Conservation (phyloP, 2,888 invertebrate species). For the Leptopilina syphax region DNA sequence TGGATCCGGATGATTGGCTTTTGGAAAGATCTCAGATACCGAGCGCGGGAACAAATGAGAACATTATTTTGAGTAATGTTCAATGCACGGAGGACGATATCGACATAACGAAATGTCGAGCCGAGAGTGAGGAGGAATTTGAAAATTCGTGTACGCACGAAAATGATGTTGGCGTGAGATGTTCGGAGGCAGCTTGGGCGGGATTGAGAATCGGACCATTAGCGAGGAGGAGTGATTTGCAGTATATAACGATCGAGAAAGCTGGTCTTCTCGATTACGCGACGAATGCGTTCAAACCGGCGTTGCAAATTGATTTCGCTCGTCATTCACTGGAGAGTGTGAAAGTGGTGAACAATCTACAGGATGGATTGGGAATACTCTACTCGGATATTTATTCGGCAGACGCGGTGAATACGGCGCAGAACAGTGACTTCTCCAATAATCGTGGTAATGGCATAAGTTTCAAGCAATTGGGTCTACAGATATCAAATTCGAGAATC, state of each 20-base stretch:
- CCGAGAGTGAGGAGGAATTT: conserved; percentile 87
- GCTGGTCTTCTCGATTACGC: conserved; percentile 96
- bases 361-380: conserved; percentile 94
- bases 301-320: conserved; percentile 91
- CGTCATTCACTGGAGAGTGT: conserved; percentile 90
- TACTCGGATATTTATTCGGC: conserved; percentile 96
- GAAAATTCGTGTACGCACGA: conserved; percentile 93
- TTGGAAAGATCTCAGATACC: conserved; percentile 90
- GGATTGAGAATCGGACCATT: conserved; percentile 93
- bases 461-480: conserved; percentile 91
- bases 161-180: conserved; percentile 92
- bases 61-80: conserved; percentile 90
- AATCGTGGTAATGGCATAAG: conserved; percentile 94
- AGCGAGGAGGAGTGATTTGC: conserved; percentile 91
- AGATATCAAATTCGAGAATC: conserved; percentile 86
- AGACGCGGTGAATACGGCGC: conserved; percentile 88
- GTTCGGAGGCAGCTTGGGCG: conserved; percentile 95
- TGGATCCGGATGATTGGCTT: conserved; percentile 95
- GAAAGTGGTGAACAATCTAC: conserved; percentile 89
- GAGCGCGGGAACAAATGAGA: conserved; percentile 85
- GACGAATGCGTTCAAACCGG: conserved; percentile 91
- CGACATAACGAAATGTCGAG: conserved; percentile 91
- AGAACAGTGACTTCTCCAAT: conserved; percentile 89
- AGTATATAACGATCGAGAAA: conserved; percentile 92
- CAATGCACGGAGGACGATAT: conserved; percentile 93